phyloP scores from a whole-genome alignment of 2,113 vertebrate species.

The Lepus europaeus region DNA sequence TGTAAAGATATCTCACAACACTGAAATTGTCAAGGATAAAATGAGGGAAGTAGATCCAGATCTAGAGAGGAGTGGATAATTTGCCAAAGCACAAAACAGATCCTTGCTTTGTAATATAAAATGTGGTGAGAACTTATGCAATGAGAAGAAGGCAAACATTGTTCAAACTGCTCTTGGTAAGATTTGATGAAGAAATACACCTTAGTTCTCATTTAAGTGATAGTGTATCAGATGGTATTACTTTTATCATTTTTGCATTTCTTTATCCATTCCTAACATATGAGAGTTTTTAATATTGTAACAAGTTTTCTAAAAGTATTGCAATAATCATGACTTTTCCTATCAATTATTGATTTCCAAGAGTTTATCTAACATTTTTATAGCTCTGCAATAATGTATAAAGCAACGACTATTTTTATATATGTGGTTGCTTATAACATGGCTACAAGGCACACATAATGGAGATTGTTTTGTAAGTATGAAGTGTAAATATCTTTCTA shows the following conservation, averaged over 20 bases:
- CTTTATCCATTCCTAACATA: neutral
- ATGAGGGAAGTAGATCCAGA: neutral
- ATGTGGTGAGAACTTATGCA: neutral
- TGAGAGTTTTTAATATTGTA: neutral
- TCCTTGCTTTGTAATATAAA: neutral
- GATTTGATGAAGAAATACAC: neutral
- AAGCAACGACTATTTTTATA: neutral
- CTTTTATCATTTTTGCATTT: neutral
- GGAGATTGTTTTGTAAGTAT: neutral
- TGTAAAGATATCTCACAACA: neutral
- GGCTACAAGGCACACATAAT: neutral
- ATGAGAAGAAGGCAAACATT: neutral
- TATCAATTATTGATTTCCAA: neutral
- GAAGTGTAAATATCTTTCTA: neutral
- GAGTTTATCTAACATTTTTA: neutral
- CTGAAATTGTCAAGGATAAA: neutral
- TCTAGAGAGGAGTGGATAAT: neutral
- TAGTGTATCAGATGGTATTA: neutral
- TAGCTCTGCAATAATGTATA: neutral
- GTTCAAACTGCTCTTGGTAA: neutral
- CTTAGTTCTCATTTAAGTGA: slow-evolving; percentile 41
- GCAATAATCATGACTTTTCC: neutral
- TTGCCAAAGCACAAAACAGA: neutral
- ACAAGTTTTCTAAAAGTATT: neutral
- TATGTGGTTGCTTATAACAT: too few species aligned